Base-by-base conservation (phyloP, 1,140 invertebrate species). In the Leptopilina boulardi region DNA sequence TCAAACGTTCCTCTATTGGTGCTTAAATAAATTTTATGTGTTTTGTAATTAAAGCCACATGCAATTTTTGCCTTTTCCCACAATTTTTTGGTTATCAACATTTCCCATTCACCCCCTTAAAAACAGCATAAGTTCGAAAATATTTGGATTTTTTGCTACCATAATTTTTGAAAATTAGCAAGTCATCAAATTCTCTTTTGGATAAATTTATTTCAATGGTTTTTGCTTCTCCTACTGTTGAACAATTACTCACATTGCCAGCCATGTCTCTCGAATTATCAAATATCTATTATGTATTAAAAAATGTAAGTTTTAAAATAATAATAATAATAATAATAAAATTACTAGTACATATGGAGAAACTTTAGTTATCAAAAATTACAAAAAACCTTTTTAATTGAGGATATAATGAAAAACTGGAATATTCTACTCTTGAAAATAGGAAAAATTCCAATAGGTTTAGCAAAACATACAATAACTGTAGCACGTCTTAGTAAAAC, bases 11-110 rank as follows among this genome's bases (percentile, higher is more conserved):
- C 47, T 54, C n/a, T n/a, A 19, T 54, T 54, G 19, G 47, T 54
- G 5, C 3, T 19, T 19, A 54, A 0, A 19, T 54, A 54, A 54
- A 54, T 54, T 54, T 54, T n/a, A 9, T 54, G n/a, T 5, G 47
- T 54, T 54, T 54, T 54, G 9, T 54, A 54, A 54, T 54, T 54
- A 18, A 54, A 54, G 9, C n/a, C 47, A 18, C 47, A 54, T 19
- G n/a, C 0, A 19, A 54, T n/a, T 54, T 54, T 19, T 8, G 47
- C 47, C 19, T 54, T n/a, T 54, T 54, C 47, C 47, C 47, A 54
- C 6, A 54, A 54, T 19, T 2, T 54, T 54, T 19, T 54, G 0
- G 47, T 54, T 0, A 54, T 19, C 2, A 54, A 19, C 3, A 9
- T n/a, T 54, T 54, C 3, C 47, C 47, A 54, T 19, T 54, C 47